These are phyloP conservation scores for Drosophila malerkotliana DNA, from an alignment of 1,140 invertebrate species.

Conservation along the genomic window DNA sequence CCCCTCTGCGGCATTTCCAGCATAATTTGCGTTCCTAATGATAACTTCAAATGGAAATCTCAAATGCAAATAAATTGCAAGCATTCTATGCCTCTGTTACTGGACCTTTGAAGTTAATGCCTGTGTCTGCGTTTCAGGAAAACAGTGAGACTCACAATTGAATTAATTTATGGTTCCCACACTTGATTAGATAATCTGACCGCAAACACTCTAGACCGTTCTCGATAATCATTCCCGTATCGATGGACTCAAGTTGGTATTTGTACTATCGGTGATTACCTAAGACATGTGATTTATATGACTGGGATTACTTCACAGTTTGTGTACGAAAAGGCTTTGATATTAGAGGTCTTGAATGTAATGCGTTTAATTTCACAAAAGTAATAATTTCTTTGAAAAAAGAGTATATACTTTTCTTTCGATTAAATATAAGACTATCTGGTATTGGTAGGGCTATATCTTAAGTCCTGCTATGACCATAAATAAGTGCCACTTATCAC, in stretches of 20 bases:
- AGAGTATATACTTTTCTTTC: no score
- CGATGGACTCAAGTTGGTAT: constrained; percentile 34
- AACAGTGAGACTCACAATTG: neutral
- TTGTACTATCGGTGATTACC: constrained; percentile 33
- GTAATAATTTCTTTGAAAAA: no score
- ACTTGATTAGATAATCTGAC: constrained; percentile 43
- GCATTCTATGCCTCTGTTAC: neutral
- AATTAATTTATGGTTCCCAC: constrained; percentile 30
- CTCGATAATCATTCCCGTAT: constrained; percentile 39
- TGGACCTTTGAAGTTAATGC: constrained; percentile 23
- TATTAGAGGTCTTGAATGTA: no score
- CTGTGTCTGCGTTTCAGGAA: constrained; percentile 9
- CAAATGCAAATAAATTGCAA: constrained; percentile 55
- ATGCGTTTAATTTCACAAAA: no score
- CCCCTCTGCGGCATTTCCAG: constrained; percentile 29
- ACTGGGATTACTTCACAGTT: constrained; percentile 2
- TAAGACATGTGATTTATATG: constrained; percentile 50
- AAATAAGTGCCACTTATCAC: constrained; percentile 12
- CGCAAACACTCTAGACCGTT: constrained; percentile 19
- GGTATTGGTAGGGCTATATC: neutral
- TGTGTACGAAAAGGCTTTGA: neutral
- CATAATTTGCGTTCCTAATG: constrained; percentile 69
- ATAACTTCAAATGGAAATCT: constrained; percentile 58
- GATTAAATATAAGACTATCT: neutral
- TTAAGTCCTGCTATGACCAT: neutral